Evolutionary conservation across 2,888 invertebrate species (phyloP).

Genomic region (Halictus ligatus): DNA sequence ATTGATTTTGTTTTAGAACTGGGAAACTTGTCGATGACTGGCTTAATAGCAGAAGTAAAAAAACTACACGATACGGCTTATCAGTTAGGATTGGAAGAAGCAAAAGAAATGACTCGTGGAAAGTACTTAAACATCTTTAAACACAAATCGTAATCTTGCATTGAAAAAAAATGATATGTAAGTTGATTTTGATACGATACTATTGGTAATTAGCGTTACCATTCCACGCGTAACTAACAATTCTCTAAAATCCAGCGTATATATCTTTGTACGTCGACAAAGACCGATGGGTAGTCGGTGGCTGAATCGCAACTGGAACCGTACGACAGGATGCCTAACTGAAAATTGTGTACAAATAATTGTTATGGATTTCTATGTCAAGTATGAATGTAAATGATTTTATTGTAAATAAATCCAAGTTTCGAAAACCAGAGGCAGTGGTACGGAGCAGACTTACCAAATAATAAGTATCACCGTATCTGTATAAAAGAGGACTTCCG

Average conservation of each 20-base stretch:
- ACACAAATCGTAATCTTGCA: constrained; percentile 71
- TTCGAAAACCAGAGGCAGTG: constrained; percentile 7
- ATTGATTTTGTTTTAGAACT: constrained; percentile 84
- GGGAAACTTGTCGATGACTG: constrained; percentile 91
- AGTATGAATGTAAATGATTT: constrained; percentile 18
- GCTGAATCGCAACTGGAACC: constrained; percentile 92
- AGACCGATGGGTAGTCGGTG: constrained; percentile 90
- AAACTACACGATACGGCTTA: constrained; percentile 97
- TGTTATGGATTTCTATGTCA: constrained; percentile 31
- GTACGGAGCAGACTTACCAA: constrained; percentile 86
- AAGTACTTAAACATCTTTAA: constrained; percentile 96
- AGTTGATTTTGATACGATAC: background rate
- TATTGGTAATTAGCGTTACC: background rate
- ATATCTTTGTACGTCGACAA: constrained; percentile 91
- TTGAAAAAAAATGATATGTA: background rate
- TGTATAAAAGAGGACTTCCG: constrained; percentile 89
- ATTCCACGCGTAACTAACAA: constrained; percentile 77
- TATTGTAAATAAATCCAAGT: constrained; percentile 24
- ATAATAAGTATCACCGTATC: constrained; percentile 87
- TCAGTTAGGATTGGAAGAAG: constrained; percentile 96
- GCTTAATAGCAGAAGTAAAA: constrained; percentile 96
- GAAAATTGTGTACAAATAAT: constrained; percentile 65
- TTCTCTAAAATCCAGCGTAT: constrained; percentile 91
- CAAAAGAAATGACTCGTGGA: constrained; percentile 98
- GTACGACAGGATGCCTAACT: constrained; percentile 93